Evolutionary conservation across 2,797 vertebrate species (phyloP), one percentile per base, ranked within the genome.

Genomic region (Florisuga fusca): DNA sequence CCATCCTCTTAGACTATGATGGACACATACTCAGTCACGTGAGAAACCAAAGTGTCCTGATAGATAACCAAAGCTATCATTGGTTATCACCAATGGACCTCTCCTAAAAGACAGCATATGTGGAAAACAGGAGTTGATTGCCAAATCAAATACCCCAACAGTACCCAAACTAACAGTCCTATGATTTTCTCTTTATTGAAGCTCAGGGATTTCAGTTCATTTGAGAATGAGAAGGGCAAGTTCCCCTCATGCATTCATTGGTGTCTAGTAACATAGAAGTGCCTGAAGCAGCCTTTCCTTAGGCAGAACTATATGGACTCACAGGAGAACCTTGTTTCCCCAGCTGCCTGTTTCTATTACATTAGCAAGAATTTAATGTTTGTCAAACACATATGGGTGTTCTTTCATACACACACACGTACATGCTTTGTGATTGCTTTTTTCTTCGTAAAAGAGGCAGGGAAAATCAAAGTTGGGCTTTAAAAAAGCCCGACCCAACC

Each of bases 251-350:
- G 8, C 5, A 21, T 38, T 76, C 34, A 31, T 10, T 68, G 26
- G 1, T 1, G 1, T 27, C 22, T 67, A n/a, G 25, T 48, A 80
- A 26, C 2, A 19, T 0, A 43, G 5, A n/a, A 59, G 14, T 53
- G 38, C 31, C 36, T 71, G 53, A 80, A 83, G 45, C 33, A 87
- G 31, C 41, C 29, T 83, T 66, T 87, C 29, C 15, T 89, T 63
- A 57, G 41, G 27, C 34, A 71, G 50, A 91, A 31, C 15, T 55
- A 2, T 25, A 21, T 7, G 73, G 31, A 38, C n/a, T 54, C 34
- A 57, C 10, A 51, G 41, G 22, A 76, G 15, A 0, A 0, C 31
- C 18, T 93, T 78, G 21, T 78, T 75, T 71, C n/a, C n/a, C 46
- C 64, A 63, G 16, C 29, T 83, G n/a, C 38, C 53, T n/a, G 2